phyloP scores from a whole-genome alignment of 2,113 vertebrate genomes.

The Prolemur simus region DNA sequence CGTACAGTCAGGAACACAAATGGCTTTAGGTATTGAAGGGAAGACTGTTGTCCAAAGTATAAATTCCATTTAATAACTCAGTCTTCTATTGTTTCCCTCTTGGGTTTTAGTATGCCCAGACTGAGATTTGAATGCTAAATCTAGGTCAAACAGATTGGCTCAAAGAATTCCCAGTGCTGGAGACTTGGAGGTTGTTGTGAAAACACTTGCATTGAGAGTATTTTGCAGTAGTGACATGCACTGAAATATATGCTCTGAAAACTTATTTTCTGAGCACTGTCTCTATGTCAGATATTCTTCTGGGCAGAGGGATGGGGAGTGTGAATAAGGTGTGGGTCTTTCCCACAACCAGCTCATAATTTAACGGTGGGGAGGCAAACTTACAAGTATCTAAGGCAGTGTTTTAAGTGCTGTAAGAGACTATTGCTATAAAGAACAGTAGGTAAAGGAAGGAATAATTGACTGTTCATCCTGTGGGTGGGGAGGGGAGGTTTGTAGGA shows the following conservation, averaged over 20 bases:
- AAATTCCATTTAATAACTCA: conserved; percentile 46
- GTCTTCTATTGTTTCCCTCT: background rate
- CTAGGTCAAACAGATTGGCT: conserved; percentile 36
- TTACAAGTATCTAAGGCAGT: background rate
- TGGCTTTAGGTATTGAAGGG: conserved; percentile 6
- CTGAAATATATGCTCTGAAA: conserved; percentile 21
- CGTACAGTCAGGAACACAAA: conserved; percentile 33
- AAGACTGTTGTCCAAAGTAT: conserved; percentile 6
- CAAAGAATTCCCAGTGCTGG: conserved; percentile 30
- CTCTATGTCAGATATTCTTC: background rate
- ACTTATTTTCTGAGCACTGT: background rate
- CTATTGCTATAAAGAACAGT: background rate
- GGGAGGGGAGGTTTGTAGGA: background rate
- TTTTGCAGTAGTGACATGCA: background rate
- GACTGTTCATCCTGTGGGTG: background rate
- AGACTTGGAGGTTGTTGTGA: conserved; percentile 3
- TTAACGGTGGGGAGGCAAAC: background rate
- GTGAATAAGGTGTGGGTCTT: background rate
- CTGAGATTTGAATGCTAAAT: conserved; percentile 58
- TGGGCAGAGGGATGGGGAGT: background rate
- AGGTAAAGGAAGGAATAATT: background rate
- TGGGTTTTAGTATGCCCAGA: background rate
- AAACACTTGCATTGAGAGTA: background rate
- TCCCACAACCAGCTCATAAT: background rate
- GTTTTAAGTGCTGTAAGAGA: background rate